Conservation (phyloP, 2,797 vertebrate genomes). For the Oryzias sinensis region DNA sequence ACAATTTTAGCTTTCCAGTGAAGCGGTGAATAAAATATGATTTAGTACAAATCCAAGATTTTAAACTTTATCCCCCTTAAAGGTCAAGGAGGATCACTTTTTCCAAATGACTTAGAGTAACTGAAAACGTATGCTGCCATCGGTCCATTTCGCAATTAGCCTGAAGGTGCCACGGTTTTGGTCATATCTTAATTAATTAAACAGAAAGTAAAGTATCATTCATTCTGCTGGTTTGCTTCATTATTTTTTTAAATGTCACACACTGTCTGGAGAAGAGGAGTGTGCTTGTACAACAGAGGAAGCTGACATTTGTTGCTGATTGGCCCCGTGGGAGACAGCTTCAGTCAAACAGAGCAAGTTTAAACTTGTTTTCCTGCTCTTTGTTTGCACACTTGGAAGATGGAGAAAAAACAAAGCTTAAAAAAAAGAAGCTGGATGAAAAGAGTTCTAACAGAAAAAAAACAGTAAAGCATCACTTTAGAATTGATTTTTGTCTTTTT, state of each 20-base stretch:
- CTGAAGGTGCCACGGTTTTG: constrained; percentile 5
- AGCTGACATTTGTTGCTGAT: constrained; percentile 37
- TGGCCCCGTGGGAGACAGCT: constrained; percentile 25
- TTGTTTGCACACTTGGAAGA: constrained; percentile 29
- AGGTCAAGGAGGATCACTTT: constrained; percentile 4
- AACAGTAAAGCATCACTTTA: constrained; percentile 1
- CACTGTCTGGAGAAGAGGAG: constrained; percentile 8
- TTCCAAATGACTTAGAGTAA: neutral
- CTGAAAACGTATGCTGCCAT: neutral
- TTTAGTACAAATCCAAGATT: neutral
- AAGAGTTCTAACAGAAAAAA: neutral
- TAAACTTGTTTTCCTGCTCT: constrained; percentile 23
- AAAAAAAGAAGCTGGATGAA: constrained; percentile 7
- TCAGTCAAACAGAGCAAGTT: constrained; percentile 17
- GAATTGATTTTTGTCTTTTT: neutral
- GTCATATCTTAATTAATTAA: constrained; percentile 1
- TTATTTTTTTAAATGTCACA: constrained; percentile 14
- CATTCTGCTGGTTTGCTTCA: neutral
- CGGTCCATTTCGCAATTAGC: neutral
- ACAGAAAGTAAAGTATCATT: constrained; percentile 7
- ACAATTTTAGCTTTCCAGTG: constrained; percentile 8
- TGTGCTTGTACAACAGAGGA: constrained; percentile 8
- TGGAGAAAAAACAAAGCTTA: constrained; percentile 14
- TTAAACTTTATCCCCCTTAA: constrained; percentile 2
- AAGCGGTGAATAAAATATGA: constrained; percentile 7